Evolutionary conservation across 2,888 invertebrate species (phyloP), one percentile per base, ranked within the genome.

Genomic region (Synanthedon myopaeformis): DNA sequence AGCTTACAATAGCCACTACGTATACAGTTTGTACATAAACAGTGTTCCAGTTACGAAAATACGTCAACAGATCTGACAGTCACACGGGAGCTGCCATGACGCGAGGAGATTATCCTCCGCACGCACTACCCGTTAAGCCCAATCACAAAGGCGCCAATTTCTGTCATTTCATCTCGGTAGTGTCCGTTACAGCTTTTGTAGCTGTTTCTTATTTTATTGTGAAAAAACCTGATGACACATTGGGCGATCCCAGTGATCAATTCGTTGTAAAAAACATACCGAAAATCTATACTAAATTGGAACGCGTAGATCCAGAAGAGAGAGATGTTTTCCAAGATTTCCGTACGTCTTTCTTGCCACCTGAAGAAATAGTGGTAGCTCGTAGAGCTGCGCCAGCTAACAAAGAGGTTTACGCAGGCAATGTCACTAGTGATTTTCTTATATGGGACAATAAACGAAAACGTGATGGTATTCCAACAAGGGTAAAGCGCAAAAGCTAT

Each of bases 331-430:
- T 91, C 65, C 84, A 89, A 60, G 91, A 91, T 58, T 89, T 90
- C 53, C 87, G 89, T 51, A 92, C 92, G 0, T 91, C 91, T 13
- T 92, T 90, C 62, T 71, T 91, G 49, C 91, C 92, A 0, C 75
- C 79, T 0, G 89, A 89, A 53, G 86, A 87, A 50, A 75, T 88
- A 49, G 73, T 84, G 49, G 70, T 90, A 42, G 86, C 89, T 42
- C 69, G 67, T 13, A 66, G 59, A 13, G 54, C 71, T 53, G 59
- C 60, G 0, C 62, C 65, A 41, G 54, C 59, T 5, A 70, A 68
- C 53, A 62, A 62, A 41, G 75, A 74, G 23, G 52, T 65, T 17
- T 69, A 69, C 50, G 70, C 76, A 55, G 76, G 65, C 13, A 78
- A 79, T 65, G 67, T 71, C 54, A 72, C 74, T 0, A 79, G 77